Conservation (phyloP, 2,113 vertebrate genomes). For the Macaca mulatta region DNA sequence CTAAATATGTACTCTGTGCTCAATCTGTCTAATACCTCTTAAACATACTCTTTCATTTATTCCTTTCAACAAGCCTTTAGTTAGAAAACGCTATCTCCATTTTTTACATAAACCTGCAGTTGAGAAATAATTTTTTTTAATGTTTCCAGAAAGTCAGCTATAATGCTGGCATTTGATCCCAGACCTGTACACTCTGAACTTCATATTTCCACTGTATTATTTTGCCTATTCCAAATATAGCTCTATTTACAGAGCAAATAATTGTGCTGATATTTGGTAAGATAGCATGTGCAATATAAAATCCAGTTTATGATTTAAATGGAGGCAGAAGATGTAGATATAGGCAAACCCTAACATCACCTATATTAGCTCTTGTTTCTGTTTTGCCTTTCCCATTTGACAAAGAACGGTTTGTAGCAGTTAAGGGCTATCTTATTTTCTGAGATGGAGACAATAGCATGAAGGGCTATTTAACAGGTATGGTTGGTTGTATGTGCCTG, state of each 20-base stretch:
- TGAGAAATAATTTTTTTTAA: constrained; percentile 33
- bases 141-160: background rate
- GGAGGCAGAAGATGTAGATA: background rate
- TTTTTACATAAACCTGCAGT: background rate
- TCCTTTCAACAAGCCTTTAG: background rate
- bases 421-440: too few species aligned
- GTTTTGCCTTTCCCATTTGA: too few species aligned
- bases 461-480: too few species aligned
- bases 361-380: too few species aligned
- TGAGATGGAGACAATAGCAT: too few species aligned
- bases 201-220: background rate
- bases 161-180: background rate
- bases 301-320: background rate
- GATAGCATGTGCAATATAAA: background rate
- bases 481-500: too few species aligned
- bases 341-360: too few species aligned
- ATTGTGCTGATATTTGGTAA: background rate
- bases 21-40: background rate
- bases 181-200: background rate
- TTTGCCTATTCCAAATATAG: background rate
- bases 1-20: background rate
- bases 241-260: background rate
- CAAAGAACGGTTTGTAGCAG: too few species aligned
- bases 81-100: background rate
- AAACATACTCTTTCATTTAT: background rate